phyloP scores from a whole-genome alignment of 2,113 vertebrate species.

The Urocitellus parryii region DNA sequence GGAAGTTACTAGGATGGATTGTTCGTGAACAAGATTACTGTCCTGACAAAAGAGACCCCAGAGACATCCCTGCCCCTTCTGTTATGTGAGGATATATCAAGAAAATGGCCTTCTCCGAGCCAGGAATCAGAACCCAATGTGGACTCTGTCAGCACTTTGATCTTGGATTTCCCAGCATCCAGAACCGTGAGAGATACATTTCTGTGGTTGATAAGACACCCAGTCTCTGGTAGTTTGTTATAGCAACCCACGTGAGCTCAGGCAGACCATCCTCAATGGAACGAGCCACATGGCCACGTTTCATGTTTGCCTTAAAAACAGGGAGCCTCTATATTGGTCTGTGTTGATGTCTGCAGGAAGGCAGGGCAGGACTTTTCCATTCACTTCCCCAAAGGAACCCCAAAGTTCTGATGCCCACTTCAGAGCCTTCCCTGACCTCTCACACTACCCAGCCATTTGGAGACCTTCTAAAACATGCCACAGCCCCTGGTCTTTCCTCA shows the following conservation, averaged over 20 bases:
- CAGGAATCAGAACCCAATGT: background rate
- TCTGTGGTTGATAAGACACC: background rate
- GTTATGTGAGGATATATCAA: background rate
- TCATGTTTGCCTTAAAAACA: background rate
- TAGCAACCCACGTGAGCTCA: background rate
- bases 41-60: background rate
- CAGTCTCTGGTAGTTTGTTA: background rate
- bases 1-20: background rate
- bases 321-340: background rate
- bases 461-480: background rate
- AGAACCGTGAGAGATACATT: background rate
- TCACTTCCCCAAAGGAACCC: background rate
- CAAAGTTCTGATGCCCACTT: background rate
- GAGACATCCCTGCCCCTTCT: no score
- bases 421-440: background rate
- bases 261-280: background rate
- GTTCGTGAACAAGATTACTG: background rate
- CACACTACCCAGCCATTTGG: background rate
- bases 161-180: background rate
- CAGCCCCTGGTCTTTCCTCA: background rate
- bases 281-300: no score
- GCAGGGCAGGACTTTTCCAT: background rate
- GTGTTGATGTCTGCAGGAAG: background rate
- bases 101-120: background rate
- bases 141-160: background rate